These are phyloP conservation scores for Gallirallus australis DNA, from an alignment of 2,797 vertebrate genomes.

Conservation along the genomic window DNA sequence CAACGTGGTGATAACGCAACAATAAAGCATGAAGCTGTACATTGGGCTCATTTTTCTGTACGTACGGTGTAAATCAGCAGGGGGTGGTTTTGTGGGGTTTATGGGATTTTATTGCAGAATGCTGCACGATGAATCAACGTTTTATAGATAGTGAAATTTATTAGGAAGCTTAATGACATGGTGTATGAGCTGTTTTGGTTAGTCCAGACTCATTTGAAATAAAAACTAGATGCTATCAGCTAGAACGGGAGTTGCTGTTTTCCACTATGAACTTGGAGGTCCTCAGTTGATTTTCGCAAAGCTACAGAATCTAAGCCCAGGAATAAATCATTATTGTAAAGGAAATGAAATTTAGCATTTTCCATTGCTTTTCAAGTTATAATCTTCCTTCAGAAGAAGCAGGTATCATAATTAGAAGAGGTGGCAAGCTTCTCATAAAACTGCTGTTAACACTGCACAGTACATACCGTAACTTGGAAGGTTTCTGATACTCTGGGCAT, in stretches of 20 bases:
- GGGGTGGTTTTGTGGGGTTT: background rate
- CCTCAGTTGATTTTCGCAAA: fast-evolving
- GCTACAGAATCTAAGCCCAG: background rate
- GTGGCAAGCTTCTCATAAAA: background rate
- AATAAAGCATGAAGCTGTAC: constrained; percentile 46
- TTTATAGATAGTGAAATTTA: constrained; percentile 33
- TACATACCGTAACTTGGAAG: background rate
- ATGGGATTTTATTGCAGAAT: constrained; percentile 19
- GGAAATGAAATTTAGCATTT: background rate
- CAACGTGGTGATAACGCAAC: background rate
- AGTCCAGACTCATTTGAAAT: constrained; percentile 3
- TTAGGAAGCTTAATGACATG: background rate
- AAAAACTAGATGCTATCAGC: background rate
- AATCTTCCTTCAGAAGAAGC: background rate
- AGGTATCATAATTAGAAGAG: background rate
- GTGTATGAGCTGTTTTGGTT: background rate
- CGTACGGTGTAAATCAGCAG: background rate
- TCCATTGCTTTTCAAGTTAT: background rate
- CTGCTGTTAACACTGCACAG: background rate
- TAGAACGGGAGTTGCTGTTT: background rate
- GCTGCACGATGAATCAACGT: background rate
- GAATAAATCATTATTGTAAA: background rate
- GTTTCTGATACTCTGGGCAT: background rate
- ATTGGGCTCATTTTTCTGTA: background rate
- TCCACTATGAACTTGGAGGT: background rate